phyloP scores from a whole-genome alignment of 2,888 invertebrate species.

The Polyploca ridens region DNA sequence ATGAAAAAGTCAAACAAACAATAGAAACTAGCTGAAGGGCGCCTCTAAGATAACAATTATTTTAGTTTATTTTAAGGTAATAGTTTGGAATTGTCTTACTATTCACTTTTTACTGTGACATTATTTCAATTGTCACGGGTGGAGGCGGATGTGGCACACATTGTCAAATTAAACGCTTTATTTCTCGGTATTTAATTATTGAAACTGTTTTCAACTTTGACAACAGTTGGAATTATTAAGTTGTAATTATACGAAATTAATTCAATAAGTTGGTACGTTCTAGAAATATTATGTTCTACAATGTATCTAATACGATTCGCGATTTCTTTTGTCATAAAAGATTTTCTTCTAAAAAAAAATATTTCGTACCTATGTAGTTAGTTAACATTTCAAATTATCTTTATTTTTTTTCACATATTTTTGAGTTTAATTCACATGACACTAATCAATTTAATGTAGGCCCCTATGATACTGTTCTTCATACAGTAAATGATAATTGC shows the following conservation, averaged over 20 bases:
- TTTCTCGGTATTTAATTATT: neutral
- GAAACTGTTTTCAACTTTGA: slow-evolving; percentile 5
- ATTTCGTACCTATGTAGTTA: too few species aligned
- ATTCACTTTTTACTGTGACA: neutral
- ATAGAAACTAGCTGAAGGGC: too few species aligned
- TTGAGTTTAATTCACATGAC: neutral
- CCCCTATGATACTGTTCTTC: neutral
- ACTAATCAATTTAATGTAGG: neutral
- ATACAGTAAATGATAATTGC: neutral
- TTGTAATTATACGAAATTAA: neutral
- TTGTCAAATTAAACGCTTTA: slow-evolving; percentile 3
- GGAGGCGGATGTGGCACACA: slow-evolving; percentile 11
- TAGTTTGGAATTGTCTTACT: neutral
- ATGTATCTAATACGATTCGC: too few species aligned
- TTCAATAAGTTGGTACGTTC: neutral
- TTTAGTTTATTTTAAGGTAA: neutral
- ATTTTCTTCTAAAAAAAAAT: too few species aligned
- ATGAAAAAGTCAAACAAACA: too few species aligned
- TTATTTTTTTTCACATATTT: neutral
- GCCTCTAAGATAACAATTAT: too few species aligned
- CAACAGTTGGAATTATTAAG: neutral
- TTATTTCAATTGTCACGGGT: slow-evolving; percentile 10
- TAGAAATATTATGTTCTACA: neutral
- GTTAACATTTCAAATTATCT: neutral
- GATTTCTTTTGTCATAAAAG: neutral